Percentiles rank a stretch among this genome's conserved stretches.
phyloP scores from a whole-genome alignment of 2,113 vertebrate species.

The Chionomys nivalis region DNA sequence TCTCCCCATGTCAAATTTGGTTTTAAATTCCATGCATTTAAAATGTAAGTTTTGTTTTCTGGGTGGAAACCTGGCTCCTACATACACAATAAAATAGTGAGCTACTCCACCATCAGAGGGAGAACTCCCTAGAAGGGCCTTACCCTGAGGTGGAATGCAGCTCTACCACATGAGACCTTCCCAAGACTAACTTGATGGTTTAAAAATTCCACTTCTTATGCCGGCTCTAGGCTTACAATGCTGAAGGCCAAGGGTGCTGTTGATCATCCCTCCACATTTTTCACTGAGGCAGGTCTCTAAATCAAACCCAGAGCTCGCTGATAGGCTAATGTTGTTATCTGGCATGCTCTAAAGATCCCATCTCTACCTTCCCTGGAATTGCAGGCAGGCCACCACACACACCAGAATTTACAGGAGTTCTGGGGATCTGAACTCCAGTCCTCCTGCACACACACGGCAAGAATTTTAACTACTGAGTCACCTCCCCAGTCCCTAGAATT shows the following conservation, averaged over 20 bases:
- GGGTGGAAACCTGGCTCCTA: neutral
- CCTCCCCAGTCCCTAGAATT: neutral
- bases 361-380: neutral
- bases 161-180: neutral
- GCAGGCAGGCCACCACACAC: neutral
- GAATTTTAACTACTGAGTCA: neutral
- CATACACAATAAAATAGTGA: neutral
- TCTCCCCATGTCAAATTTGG: neutral
- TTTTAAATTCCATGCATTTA: neutral
- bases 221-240: neutral
- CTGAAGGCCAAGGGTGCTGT: neutral
- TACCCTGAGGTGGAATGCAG: neutral
- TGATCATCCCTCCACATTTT: neutral
- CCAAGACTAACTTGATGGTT: neutral
- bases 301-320: neutral
- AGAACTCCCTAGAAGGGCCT: neutral
- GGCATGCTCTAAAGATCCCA: neutral
- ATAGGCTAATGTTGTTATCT: neutral
- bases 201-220: neutral
- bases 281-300: neutral
- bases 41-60: constrained; percentile 31
- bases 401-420: neutral
- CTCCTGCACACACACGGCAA: neutral
- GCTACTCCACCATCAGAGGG: neutral
- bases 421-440: neutral